Conservation (phyloP, 2,113 vertebrate genomes). For the Potamarius usumacintae region DNA sequence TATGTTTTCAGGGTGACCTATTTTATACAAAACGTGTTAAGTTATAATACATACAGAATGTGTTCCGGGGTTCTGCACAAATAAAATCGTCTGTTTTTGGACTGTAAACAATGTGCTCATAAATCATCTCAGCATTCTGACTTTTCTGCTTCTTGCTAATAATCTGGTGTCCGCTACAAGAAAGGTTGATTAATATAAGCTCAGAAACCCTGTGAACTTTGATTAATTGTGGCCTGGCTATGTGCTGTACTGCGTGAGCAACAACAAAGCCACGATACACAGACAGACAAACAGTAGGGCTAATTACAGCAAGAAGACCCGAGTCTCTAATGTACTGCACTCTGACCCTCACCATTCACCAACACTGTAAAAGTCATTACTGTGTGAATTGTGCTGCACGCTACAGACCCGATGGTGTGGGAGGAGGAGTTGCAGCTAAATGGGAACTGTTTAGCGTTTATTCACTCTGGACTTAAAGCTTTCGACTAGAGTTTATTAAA, state of each 20-base stretch:
- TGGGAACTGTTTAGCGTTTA: conserved; percentile 27
- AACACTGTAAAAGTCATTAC: conserved; percentile 76
- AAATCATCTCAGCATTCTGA: conserved; percentile 47
- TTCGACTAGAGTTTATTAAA: background rate
- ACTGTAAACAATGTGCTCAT: conserved; percentile 30
- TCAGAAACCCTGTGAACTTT: conserved; percentile 51
- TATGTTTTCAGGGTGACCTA: background rate
- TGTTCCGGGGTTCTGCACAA: background rate
- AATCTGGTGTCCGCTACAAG: conserved; percentile 33
- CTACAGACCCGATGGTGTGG: conserved; percentile 13
- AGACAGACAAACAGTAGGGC: conserved; percentile 71
- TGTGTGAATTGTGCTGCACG: conserved; percentile 63
- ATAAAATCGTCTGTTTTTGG: conserved; percentile 39
- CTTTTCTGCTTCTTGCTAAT: conserved; percentile 33
- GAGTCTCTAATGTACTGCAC: conserved; percentile 73
- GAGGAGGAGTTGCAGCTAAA: conserved; percentile 14
- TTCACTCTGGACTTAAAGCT: conserved; percentile 1
- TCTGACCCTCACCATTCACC: conserved; percentile 65
- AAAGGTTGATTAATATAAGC: conserved; percentile 47
- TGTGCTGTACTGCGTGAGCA: conserved; percentile 50
- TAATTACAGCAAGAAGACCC: conserved; percentile 73
- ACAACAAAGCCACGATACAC: conserved; percentile 66
- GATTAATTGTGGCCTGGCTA: conserved; percentile 48
- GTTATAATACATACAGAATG: background rate
- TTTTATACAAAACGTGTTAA: conserved; percentile 10